A percentile compares a stretch with the other conserved stretches of the same genome.
phyloP scores from a whole-genome alignment of 2,113 vertebrate genomes.

The Mirza zaza region DNA sequence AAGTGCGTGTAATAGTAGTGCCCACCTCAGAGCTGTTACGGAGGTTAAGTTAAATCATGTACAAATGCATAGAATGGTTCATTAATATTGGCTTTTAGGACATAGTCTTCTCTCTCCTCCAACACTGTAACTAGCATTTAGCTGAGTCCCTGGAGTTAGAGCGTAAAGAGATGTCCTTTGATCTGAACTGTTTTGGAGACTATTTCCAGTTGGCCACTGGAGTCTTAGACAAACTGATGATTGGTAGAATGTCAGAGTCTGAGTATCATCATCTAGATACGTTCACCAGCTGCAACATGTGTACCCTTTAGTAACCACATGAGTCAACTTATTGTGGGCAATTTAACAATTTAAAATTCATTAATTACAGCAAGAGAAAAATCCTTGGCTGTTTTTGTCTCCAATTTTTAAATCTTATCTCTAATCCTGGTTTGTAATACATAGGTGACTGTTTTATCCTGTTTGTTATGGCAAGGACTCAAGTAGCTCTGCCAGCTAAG shows the following conservation, averaged over 20 bases:
- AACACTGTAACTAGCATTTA: not conserved
- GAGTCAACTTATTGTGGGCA: not conserved
- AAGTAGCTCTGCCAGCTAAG: not conserved
- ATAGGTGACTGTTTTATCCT: not conserved
- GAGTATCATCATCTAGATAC: not conserved
- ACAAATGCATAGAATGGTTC: not conserved
- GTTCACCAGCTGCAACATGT: not conserved
- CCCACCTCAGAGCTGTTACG: not conserved
- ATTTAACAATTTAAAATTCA: not conserved
- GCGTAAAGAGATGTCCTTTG: not conserved
- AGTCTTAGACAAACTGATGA: not conserved
- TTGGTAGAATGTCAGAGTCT: not conserved
- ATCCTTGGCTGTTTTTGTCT: not conserved
- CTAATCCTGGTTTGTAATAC: not conserved
- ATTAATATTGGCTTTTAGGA: not conserved
- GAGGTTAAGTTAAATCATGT: not conserved
- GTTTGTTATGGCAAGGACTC: not conserved
- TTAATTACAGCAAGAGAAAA: not conserved
- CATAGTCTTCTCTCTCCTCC: not conserved
- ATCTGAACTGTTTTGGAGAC: not conserved
- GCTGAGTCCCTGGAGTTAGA: not conserved
- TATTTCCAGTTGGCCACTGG: not conserved
- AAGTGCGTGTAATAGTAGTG: not conserved
- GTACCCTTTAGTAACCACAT: fast-evolving
- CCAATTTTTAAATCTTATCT: not conserved